Conservation (phyloP, 2,888 invertebrate genomes). For the Cryptocephalus moraei region DNA sequence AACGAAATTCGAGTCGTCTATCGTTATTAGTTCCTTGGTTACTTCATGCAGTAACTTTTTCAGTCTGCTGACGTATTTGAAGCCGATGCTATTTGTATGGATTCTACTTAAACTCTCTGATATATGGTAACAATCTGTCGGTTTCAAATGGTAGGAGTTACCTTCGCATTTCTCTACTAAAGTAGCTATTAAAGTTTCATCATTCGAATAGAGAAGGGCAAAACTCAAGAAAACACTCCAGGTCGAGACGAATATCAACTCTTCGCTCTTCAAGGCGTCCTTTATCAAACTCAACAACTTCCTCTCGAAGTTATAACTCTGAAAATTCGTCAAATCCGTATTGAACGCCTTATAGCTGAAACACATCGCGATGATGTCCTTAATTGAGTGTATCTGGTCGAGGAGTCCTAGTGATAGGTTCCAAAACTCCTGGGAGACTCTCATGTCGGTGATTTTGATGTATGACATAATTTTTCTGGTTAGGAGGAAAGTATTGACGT, state of each 20-base stretch:
- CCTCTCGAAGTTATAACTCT: conserved; percentile 40
- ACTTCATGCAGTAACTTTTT: conserved; percentile 10
- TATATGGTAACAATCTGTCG: conserved; percentile 7
- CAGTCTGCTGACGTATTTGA: conserved; percentile 8
- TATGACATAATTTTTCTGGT: conserved; percentile 39
- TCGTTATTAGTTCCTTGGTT: conserved; percentile 8
- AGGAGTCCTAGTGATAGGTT: conserved; percentile 32
- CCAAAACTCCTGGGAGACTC: conserved; percentile 42
- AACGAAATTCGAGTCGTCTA: conserved; percentile 3
- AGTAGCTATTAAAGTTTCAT: conserved; percentile 14
- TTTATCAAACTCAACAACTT: conserved; percentile 34
- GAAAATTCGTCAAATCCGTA: conserved; percentile 42
- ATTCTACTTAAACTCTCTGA: conserved; percentile 7
- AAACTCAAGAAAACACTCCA: conserved; percentile 25
- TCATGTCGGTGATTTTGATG: conserved; percentile 39
- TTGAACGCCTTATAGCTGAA: conserved; percentile 46
- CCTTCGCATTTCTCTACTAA: conserved; percentile 22
- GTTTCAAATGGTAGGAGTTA: conserved; percentile 8
- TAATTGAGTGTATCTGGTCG: conserved; percentile 21
- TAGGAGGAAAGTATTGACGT: conserved; percentile 25
- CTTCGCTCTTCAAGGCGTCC: conserved; percentile 27
- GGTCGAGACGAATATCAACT: conserved; percentile 33
- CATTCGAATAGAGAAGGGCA: conserved; percentile 2
- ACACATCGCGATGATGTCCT: conserved; percentile 35
- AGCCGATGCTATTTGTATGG: conserved; percentile 4